phyloP scores from a whole-genome alignment of 2,113 vertebrate genomes.

The Apistogramma diplotaenia region DNA sequence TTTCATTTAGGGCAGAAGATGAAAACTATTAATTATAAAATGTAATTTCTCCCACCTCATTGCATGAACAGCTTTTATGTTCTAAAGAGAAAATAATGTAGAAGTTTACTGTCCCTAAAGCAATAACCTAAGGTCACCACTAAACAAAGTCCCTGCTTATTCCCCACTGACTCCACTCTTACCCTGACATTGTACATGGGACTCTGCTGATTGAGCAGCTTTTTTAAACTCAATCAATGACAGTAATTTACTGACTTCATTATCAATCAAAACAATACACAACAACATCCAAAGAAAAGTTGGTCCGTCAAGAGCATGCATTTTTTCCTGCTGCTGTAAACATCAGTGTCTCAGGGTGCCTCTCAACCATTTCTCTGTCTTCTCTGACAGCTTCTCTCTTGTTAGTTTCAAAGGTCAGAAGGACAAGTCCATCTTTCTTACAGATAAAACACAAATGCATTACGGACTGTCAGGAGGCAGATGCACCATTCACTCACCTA shows the following conservation, averaged over 20 bases:
- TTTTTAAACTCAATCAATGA: slow-evolving; percentile 49
- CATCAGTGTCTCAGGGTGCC: neutral
- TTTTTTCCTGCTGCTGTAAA: neutral
- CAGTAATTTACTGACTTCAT: slow-evolving; percentile 35
- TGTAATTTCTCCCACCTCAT: neutral
- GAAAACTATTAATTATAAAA: neutral
- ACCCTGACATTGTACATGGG: slow-evolving; percentile 27
- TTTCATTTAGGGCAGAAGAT: neutral
- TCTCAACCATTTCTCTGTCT: slow-evolving; percentile 11
- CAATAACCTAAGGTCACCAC: neutral
- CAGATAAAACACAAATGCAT: slow-evolving; percentile 28
- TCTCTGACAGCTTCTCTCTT: neutral
- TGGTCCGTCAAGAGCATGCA: neutral
- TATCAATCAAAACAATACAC: slow-evolving; percentile 18
- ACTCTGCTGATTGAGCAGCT: slow-evolving; percentile 58
- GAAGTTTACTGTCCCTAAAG: neutral
- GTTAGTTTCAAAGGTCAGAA: slow-evolving; percentile 41
- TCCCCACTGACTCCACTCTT: slow-evolving; percentile 22
- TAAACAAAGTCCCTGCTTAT: slow-evolving; percentile 14
- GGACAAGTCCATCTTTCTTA: slow-evolving; percentile 33
- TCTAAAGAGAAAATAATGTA: neutral
- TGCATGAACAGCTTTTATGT: neutral
- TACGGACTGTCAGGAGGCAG: slow-evolving; percentile 11
- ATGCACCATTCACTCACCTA: slow-evolving; percentile 9
- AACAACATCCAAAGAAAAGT: neutral